Evolutionary conservation across 2,888 invertebrate genomes (phyloP), one percentile per base, ranked within the genome.

Genomic region (Selenia dentaria): DNA sequence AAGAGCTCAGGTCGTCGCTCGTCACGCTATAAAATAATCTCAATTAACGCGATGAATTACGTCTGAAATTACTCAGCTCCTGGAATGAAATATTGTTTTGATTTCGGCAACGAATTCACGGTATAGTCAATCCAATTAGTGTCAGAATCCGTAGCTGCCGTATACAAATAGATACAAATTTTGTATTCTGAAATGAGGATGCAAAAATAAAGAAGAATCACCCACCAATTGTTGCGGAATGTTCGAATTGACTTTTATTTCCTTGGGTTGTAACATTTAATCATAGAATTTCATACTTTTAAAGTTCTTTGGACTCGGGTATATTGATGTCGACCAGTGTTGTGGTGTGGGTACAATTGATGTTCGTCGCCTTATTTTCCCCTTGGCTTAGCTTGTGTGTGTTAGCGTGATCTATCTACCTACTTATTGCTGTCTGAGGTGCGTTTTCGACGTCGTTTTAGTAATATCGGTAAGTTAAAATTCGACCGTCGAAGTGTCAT

Each of bases 331-430:
- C 73, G 57, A 71, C 67, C 66, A 67, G 62, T 77, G 68, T 78
- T 74, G 79, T 75, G 65, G 71, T 74, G 79, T 75, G 65, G 71
- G 74, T 82, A 82, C 78, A 70, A 71, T 78, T 77, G 67, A 81
- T 83, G 74, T 80, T 79, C 59, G 68, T 68, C 70, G 70, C 62
- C 65, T 67, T 57, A 52, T 61, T 57, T 64, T 68, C 57, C 62
- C 61, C 70, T 71, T 74, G 66, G 83, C 87, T 86, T 87, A 75
- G 87, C 86, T 87, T 87, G 60, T 81, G 75, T 81, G 73, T 79
- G 50, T 68, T 68, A 69, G 67, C 62, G 64, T 62, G 68, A 62
- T 70, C 69, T 60, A 62, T 70, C 69, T 60, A 62, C 35, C 31
- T 34, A 32, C 36, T 24, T 61, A 59, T 64, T 25, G 64, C 62